These are phyloP conservation scores for Betta splendens DNA, from an alignment of 2,797 vertebrate species.

Conservation along the genomic window DNA sequence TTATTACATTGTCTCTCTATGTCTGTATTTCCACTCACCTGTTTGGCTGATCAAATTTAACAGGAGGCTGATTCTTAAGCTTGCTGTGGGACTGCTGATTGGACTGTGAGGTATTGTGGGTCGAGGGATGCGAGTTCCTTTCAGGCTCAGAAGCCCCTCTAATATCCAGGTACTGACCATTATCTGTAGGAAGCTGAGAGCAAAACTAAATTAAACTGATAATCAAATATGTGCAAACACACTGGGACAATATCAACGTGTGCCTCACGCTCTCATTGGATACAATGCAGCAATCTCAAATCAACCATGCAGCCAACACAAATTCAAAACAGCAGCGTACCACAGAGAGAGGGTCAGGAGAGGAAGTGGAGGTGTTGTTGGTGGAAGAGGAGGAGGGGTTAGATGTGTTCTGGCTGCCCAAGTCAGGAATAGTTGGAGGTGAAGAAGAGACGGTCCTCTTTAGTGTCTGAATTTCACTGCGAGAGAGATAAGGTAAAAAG, in stretches of 20 bases:
- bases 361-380: slow-evolving; percentile 44
- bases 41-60: slow-evolving; percentile 94
- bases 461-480: slow-evolving; percentile 92
- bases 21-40: slow-evolving; percentile 80
- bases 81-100: slow-evolving; percentile 79
- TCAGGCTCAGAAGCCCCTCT: slow-evolving; percentile 74
- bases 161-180: slow-evolving; percentile 87
- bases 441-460: slow-evolving; percentile 84
- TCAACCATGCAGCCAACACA: not conserved
- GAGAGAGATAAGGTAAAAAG: slow-evolving; percentile 6
- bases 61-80: slow-evolving; percentile 80
- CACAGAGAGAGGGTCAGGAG: slow-evolving; percentile 51
- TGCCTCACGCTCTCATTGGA: not conserved
- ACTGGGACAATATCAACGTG: not conserved
- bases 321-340: slow-evolving; percentile 43
- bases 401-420: slow-evolving; percentile 69
- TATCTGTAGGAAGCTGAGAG: slow-evolving; percentile 82
- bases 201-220: not conserved
- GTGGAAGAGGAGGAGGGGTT: slow-evolving; percentile 69
- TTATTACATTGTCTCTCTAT: not conserved
- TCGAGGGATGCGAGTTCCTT: slow-evolving; percentile 64
- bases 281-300: not conserved
- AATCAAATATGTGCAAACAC: not conserved
- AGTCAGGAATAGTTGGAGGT: slow-evolving; percentile 72
- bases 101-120: slow-evolving; percentile 76